Conservation (phyloP, 2,888 invertebrate species). For the Pachydiplax longipennis region DNA sequence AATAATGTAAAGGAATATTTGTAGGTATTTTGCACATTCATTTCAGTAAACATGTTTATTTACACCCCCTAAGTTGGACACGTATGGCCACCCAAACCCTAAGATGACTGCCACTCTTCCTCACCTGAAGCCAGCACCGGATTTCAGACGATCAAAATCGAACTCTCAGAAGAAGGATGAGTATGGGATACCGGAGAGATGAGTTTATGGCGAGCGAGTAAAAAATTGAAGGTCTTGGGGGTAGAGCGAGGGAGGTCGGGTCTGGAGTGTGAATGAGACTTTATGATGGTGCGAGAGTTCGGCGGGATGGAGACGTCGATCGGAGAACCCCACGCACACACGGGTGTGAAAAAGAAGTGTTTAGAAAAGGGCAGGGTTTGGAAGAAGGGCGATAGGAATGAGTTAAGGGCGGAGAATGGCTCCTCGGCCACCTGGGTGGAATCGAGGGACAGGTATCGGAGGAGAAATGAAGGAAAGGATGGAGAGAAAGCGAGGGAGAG, state of each 20-base stretch:
- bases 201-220: background rate
- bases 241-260: background rate
- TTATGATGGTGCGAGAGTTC: slow-evolving; percentile 7
- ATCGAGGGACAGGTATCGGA: background rate
- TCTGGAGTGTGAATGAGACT: slow-evolving; percentile 25
- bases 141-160: background rate
- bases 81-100: no score
- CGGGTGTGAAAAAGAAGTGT: slow-evolving; percentile 43
- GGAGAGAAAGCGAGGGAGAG: background rate
- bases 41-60: no score
- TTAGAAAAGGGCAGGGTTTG: slow-evolving; percentile 13
- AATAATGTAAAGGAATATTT: no score
- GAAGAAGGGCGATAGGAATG: background rate
- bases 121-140: no score
- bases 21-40: no score
- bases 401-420: background rate
- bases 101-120: no score
- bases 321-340: background rate
- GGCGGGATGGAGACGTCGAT: slow-evolving; percentile 16
- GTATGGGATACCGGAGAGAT: background rate
- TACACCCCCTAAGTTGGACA: no score
- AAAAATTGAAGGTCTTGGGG: background rate
- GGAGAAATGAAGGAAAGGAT: background rate
- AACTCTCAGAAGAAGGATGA: background rate
- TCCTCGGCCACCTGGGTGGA: slow-evolving; percentile 33